Evolutionary conservation across 2,888 invertebrate species (phyloP).

Genomic region (Pinctada fucata): DNA sequence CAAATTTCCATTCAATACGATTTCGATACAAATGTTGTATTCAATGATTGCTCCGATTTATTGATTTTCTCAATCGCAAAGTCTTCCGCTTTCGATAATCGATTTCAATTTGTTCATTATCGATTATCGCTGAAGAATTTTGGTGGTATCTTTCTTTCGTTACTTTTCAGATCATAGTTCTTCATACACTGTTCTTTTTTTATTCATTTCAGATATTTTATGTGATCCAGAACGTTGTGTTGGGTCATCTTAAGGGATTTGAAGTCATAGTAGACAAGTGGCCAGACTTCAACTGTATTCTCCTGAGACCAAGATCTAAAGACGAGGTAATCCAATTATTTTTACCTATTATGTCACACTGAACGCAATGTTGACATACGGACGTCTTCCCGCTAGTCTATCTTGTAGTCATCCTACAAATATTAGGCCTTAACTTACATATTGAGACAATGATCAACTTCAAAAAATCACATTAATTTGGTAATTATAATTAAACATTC

Average conservation of each 20-base stretch:
- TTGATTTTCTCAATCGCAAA: neutral
- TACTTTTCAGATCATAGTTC: too few species aligned
- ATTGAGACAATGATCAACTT: too few species aligned
- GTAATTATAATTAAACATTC: too few species aligned
- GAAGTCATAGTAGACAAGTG: slow-evolving; percentile 69
- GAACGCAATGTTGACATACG: too few species aligned
- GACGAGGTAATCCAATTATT: slow-evolving; percentile 47
- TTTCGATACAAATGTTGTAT: too few species aligned
- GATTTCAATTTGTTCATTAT: neutral
- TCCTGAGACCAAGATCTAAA: slow-evolving; percentile 58
- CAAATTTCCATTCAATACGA: too few species aligned
- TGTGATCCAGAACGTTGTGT: slow-evolving; percentile 59
- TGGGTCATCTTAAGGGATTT: slow-evolving; percentile 60
- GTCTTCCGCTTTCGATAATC: neutral
- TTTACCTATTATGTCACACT: neutral
- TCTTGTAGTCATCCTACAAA: too few species aligned
- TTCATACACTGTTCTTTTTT: neutral
- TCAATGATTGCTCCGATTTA: too few species aligned
- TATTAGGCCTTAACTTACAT: too few species aligned
- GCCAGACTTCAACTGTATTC: slow-evolving; percentile 66
- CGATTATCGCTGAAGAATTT: neutral
- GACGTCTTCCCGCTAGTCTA: too few species aligned
- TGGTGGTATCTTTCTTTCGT: neutral
- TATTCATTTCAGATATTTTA: slow-evolving; percentile 65
- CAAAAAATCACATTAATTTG: too few species aligned